phyloP scores from a whole-genome alignment of 2,797 vertebrate species.

The Poliocrania exsul region DNA sequence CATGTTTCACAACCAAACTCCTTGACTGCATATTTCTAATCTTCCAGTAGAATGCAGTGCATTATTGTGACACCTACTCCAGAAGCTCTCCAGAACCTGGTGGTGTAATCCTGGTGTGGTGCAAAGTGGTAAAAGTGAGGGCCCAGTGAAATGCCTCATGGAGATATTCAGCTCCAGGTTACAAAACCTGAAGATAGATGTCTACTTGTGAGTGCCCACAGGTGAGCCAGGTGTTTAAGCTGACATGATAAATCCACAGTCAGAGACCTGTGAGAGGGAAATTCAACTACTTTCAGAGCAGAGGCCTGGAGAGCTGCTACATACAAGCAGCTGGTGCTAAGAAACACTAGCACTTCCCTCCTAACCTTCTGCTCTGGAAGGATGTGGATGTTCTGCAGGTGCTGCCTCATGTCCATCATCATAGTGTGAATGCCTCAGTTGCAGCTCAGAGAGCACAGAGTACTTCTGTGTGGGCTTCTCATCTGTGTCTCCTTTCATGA shows the following conservation, averaged over 20 bases:
- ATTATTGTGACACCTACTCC: neutral
- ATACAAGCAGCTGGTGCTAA: neutral
- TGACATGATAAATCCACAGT: neutral
- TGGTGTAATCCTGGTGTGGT: neutral
- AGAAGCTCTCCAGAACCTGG: neutral
- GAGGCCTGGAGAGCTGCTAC: neutral
- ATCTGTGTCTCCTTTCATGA: fast-evolving
- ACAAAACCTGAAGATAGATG: neutral
- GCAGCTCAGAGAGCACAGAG: neutral
- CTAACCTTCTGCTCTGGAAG: neutral
- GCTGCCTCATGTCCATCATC: neutral
- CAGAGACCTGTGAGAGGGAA: neutral
- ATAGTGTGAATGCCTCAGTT: neutral
- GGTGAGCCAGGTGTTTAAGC: neutral
- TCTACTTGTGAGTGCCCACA: neutral
- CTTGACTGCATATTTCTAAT: neutral
- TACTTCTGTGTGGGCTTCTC: neutral
- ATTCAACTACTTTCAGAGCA: neutral
- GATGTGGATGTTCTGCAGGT: neutral
- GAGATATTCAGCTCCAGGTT: neutral
- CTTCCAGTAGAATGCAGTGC: neutral
- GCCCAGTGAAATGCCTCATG: neutral
- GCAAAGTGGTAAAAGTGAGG: neutral
- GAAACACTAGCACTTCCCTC: neutral
- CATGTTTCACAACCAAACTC: neutral